A percentile compares a stretch with the other conserved stretches of the same genome.
Evolutionary conservation across 2,797 vertebrate species (phyloP).

Genomic region (Leontopithecus rosalia): DNA sequence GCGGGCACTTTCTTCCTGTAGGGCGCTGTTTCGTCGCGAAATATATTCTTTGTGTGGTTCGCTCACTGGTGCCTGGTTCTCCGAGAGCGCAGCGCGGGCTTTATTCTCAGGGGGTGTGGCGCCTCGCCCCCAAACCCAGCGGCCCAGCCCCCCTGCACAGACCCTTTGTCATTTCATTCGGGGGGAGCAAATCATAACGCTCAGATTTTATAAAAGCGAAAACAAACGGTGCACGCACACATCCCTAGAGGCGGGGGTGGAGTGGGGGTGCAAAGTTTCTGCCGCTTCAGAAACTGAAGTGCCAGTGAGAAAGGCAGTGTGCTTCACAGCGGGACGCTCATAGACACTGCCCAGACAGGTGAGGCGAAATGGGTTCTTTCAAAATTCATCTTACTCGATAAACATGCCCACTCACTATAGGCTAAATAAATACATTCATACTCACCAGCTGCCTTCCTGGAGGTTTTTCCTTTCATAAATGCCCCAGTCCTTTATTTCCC

Average conservation of each 20-base stretch:
- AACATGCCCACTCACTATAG: background rate
- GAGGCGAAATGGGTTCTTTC: background rate
- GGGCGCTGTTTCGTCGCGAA: background rate
- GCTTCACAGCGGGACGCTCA: background rate
- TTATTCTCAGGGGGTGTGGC: constrained; percentile 69
- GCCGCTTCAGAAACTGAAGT: background rate
- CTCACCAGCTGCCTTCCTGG: constrained; percentile 38
- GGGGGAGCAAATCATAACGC: background rate
- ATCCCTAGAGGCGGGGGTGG: background rate
- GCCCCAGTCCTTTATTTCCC: constrained; percentile 29
- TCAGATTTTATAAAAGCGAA: constrained; percentile 29
- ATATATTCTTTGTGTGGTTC: constrained; percentile 58
- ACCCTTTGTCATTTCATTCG: constrained; percentile 6
- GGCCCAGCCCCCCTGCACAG: constrained; percentile 23
- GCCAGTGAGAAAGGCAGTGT: background rate
- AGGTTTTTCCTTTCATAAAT: background rate
- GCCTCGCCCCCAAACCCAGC: background rate
- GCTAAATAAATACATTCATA: background rate
- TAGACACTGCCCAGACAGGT: background rate
- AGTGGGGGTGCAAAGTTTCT: constrained; percentile 55
- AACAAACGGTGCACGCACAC: background rate
- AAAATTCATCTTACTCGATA: background rate
- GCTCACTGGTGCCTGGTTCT: background rate
- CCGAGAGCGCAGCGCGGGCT: background rate
- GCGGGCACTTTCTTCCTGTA: constrained; percentile 45